Percentiles rank a stretch among this genome's conserved stretches.
Conservation (phyloP, 2,797 vertebrate species). For the Diceros bicornis region DNA sequence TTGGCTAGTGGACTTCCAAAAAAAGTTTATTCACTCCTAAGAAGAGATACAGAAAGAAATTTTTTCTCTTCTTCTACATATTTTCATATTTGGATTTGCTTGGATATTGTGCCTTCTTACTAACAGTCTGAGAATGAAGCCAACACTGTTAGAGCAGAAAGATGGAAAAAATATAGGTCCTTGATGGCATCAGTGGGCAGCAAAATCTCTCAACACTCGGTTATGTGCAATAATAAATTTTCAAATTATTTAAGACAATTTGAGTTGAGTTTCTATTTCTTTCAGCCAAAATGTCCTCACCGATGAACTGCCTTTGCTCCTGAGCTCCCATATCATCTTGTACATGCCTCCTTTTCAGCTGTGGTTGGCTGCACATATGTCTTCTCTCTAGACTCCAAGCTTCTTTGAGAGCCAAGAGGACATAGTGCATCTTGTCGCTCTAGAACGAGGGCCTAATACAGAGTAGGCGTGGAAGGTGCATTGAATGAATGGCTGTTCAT, state of each 20-base stretch:
- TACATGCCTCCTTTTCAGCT: not conserved
- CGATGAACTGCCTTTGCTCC: not conserved
- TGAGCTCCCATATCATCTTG: not conserved
- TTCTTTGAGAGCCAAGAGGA: not conserved
- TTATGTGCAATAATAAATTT: not conserved
- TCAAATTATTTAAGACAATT: not conserved
- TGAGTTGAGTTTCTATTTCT: not conserved
- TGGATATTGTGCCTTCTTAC: not conserved
- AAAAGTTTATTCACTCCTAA: not conserved
- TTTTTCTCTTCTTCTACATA: not conserved
- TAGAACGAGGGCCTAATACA: not conserved
- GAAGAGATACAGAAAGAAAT: not conserved
- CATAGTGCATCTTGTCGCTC: not conserved
- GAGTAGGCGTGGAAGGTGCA: not conserved
- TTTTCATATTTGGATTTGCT: not conserved
- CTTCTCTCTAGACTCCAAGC: not conserved
- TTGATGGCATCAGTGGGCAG: not conserved
- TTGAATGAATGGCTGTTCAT: not conserved
- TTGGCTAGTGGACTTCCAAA: not conserved
- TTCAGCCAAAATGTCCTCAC: not conserved
- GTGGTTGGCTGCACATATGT: not conserved
- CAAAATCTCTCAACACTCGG: not conserved
- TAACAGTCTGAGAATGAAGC: not conserved
- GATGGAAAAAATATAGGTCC: not conserved
- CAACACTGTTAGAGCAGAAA: not conserved